phyloP scores from a whole-genome alignment of 2,888 invertebrate species.

The Drosophila setosimentum region DNA sequence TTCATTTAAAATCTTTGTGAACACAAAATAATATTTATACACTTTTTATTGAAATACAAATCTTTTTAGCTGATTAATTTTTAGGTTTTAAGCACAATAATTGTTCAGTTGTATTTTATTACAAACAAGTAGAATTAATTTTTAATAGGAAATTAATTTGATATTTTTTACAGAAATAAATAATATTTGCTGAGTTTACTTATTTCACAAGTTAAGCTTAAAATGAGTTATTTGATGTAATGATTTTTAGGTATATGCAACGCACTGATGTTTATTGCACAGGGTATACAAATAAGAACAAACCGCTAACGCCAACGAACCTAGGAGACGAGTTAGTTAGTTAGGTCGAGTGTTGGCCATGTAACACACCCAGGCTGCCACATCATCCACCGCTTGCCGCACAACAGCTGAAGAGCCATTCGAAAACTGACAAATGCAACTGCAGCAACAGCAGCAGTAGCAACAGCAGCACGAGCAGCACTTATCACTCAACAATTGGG shows the following conservation, averaged over 20 bases:
- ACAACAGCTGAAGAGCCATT: conserved; percentile 1
- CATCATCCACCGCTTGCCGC: neutral
- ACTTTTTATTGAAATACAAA: neutral
- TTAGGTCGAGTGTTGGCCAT: conserved; percentile 49
- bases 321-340: conserved; percentile 60
- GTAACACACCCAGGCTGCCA: conserved; percentile 18
- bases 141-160: neutral
- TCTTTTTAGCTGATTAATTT: neutral
- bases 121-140: neutral
- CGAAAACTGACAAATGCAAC: conserved; percentile 58
- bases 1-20: neutral
- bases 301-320: conserved; percentile 35
- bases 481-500: conserved; percentile 79
- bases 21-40: neutral
- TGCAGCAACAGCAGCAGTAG: conserved; percentile 27
- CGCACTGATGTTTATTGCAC: neutral
- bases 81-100: neutral
- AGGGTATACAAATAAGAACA: conserved; percentile 32
- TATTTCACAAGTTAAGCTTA: neutral
- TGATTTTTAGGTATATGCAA: neutral
- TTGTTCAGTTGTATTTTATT: no score
- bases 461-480: conserved; percentile 39
- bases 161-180: neutral
- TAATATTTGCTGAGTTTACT: neutral
- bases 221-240: neutral